phyloP scores from a whole-genome alignment of 2,797 vertebrate species.

The Crenichthys baileyi region DNA sequence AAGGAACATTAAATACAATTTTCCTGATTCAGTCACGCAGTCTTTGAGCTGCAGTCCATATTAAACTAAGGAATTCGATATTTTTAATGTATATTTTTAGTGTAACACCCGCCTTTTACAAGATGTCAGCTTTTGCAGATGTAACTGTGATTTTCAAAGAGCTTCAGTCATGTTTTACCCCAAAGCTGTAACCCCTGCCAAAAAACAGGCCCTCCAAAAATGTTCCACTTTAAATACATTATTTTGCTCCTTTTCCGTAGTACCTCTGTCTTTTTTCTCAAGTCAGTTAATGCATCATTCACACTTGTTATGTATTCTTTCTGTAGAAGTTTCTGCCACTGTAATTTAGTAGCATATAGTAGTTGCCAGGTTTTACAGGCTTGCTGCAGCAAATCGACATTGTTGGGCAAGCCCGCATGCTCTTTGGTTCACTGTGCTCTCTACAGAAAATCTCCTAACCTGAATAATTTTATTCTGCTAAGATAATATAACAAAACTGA shows the following conservation, averaged over 20 bases:
- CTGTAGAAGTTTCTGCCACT: constrained; percentile 46
- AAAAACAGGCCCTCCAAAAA: constrained; percentile 35
- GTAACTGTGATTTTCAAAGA: constrained; percentile 23
- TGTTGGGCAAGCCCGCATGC: background rate
- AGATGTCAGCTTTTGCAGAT: constrained; percentile 6
- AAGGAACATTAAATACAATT: constrained; percentile 3
- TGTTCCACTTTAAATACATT: constrained; percentile 34
- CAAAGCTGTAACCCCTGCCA: constrained; percentile 19
- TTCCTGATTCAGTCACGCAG: background rate
- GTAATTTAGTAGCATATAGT: constrained; percentile 20
- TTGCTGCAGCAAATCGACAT: background rate
- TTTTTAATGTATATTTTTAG: background rate
- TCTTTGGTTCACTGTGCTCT: too few species aligned
- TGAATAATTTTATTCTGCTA: too few species aligned
- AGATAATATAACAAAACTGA: background rate
- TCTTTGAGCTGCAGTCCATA: constrained; percentile 16
- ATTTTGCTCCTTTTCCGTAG: constrained; percentile 17
- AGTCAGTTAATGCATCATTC: constrained; percentile 54
- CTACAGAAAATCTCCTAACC: too few species aligned
- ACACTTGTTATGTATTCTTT: constrained; percentile 44
- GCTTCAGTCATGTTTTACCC: constrained; percentile 14
- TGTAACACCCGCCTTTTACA: constrained; percentile 4
- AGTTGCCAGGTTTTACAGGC: too few species aligned
- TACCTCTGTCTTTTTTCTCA: background rate
- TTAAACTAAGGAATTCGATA: background rate